phyloP scores from a whole-genome alignment of 2,888 invertebrate genomes.

The Pocota personata region DNA sequence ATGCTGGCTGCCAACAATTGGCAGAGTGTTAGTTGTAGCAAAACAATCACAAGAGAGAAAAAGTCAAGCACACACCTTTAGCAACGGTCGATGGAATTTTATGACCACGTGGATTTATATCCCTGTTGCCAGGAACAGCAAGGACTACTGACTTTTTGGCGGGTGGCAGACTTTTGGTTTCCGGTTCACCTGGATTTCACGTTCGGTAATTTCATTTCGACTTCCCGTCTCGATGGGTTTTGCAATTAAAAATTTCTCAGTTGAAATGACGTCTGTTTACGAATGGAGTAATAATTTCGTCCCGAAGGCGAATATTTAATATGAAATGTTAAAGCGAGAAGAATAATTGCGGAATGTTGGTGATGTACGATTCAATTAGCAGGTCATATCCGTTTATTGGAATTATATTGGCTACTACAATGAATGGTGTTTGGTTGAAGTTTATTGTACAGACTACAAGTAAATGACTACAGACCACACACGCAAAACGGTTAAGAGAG shows the following conservation, averaged over 20 bases:
- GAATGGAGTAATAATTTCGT: slow-evolving; percentile 15
- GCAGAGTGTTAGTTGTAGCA: neutral
- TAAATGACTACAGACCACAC: too few species aligned
- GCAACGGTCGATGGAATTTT: slow-evolving; percentile 9
- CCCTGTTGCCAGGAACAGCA: neutral
- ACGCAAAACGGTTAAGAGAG: too few species aligned
- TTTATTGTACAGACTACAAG: too few species aligned
- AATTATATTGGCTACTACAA: slow-evolving; percentile 10
- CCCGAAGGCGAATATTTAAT: neutral
- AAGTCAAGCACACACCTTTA: neutral
- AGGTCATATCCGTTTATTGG: neutral
- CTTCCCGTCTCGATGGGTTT: slow-evolving; percentile 36
- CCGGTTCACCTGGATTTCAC: slow-evolving; percentile 31
- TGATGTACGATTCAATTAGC: slow-evolving; percentile 36
- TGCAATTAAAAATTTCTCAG: slow-evolving; percentile 41
- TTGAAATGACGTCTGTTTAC: neutral
- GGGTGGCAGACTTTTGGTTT: slow-evolving; percentile 7
- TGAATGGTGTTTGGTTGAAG: neutral
- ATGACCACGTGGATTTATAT: slow-evolving; percentile 14
- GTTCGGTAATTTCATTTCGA: slow-evolving; percentile 47
- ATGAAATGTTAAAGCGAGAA: neutral
- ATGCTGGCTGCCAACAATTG: slow-evolving; percentile 1
- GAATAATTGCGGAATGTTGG: neutral
- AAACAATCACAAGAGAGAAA: neutral
- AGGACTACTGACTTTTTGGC: slow-evolving; percentile 10